phyloP scores from a whole-genome alignment of 2,888 invertebrate species.

The Helleia helle region DNA sequence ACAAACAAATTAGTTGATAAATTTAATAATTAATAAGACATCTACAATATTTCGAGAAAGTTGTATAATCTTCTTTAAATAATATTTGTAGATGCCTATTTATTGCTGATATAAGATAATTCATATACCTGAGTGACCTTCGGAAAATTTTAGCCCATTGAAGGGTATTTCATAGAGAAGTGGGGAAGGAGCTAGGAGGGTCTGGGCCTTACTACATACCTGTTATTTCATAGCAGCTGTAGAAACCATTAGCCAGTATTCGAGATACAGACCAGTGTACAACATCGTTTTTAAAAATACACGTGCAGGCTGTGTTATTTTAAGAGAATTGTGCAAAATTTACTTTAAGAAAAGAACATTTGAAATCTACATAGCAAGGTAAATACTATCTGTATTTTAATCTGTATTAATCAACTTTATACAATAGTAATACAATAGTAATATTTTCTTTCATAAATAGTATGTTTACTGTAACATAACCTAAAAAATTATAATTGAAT shows the following conservation, averaged over 20 bases:
- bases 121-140: slow-evolving; percentile 18
- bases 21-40: slow-evolving; percentile 18
- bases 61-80: slow-evolving; percentile 18
- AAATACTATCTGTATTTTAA: slow-evolving; percentile 8
- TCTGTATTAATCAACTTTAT: slow-evolving; percentile 10
- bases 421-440: slow-evolving; percentile 9
- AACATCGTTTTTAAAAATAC: slow-evolving; percentile 8
- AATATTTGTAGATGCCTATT: slow-evolving; percentile 17
- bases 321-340: slow-evolving; percentile 6
- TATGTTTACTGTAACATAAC: slow-evolving; percentile 9
- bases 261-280: slow-evolving; percentile 6
- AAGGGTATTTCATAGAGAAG: too few relatives aligned
- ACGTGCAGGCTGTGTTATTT: slow-evolving; percentile 4
- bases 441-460: slow-evolving; percentile 11
- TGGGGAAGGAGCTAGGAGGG: too few relatives aligned
- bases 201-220: slow-evolving; percentile 11
- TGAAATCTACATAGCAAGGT: slow-evolving; percentile 4
- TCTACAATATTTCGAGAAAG: slow-evolving; percentile 19
- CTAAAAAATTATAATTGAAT: slow-evolving; percentile 3
- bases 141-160: too few relatives aligned
- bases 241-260: slow-evolving; percentile 7
- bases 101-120: slow-evolving; percentile 13
- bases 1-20: slow-evolving; percentile 8
- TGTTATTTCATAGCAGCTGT: slow-evolving; percentile 12
- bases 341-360: slow-evolving; percentile 8